Base-by-base conservation (phyloP, 2,113 vertebrate genomes). In the Rhynchopsitta pachyrhyncha region DNA sequence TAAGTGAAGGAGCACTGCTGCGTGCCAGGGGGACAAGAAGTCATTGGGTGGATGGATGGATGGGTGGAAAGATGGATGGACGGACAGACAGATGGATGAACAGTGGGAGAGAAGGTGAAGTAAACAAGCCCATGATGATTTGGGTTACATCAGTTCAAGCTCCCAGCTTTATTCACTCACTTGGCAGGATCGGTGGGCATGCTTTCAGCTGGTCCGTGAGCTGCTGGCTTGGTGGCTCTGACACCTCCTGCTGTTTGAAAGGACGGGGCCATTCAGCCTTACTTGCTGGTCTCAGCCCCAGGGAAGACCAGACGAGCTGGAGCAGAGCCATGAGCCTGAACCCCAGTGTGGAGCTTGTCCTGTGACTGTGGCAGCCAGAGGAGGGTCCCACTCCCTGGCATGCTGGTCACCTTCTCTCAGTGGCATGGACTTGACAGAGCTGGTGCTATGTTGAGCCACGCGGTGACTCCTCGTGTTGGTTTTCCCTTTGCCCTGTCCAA, bases 401-500 rank as follows among this genome's bases (percentile, higher is more conserved):
- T 6, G 10, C 27, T 19, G 2, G 2, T 49, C 67, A 22, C n/a
- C 60, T 17, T 20, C 59, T n/a, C 44, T 3, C 1, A 0, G 53
- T 49, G 41, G 94, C 13, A 37, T 59, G 89, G 97, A 81, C 97
- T 74, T 73, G 80, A 93, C 9, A 55, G 97, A 96, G 95, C 97
- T 89, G 95, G 83, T 96, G 90, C 94, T 5, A 0, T 5, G 50
- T 4, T 29, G 31, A 12, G 33, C 78, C 69, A 10, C 5, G 1
- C 5, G 4, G 62, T 92, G 85, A 94, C 66, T 31, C 47, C 62
- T 2, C 2, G 0, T 24, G 28, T 10, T 10, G 33, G 22, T 17
- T 52, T 46, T 64, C 52, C 35, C 74, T n/a, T 75, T 17, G 6
- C 73, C 68, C 88, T 18, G 60, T 35, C 41, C 77, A 19, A 19